These are phyloP conservation scores for Orthosia incerta DNA, from an alignment of 2,888 invertebrate genomes.

Conservation along the genomic window DNA sequence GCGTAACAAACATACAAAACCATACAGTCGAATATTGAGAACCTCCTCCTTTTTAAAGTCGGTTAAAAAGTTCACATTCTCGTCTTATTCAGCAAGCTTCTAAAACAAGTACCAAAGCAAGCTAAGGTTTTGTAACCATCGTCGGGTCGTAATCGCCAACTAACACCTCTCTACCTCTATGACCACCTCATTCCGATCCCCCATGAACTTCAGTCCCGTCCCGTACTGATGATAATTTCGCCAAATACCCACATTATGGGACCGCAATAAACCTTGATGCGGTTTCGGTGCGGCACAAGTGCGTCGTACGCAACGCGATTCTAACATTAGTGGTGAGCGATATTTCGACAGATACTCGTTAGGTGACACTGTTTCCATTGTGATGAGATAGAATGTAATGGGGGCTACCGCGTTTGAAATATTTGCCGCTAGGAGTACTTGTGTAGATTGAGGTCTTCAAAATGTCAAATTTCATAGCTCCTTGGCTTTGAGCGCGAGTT, in stretches of 20 bases:
- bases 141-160: not conserved
- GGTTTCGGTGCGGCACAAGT: slow-evolving; percentile 34
- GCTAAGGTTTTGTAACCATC: not conserved
- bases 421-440: too few relatives aligned
- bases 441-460: too few relatives aligned
- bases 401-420: too few relatives aligned
- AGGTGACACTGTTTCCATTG: slow-evolving; percentile 27
- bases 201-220: slow-evolving; percentile 19
- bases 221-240: slow-evolving; percentile 29
- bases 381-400: not conserved
- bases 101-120: not conserved
- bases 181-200: not conserved
- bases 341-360: slow-evolving; percentile 61
- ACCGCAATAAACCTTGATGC: slow-evolving; percentile 50
- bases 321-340: slow-evolving; percentile 58
- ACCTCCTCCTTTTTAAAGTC: too few relatives aligned
- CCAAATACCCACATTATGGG: slow-evolving; percentile 28
- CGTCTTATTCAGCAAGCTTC: too few relatives aligned
- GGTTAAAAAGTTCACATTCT: too few relatives aligned
- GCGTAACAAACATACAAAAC: too few relatives aligned
- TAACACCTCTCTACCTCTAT: not conserved
- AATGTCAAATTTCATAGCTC: too few relatives aligned
- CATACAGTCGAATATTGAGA: too few relatives aligned
- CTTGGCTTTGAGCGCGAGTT: too few relatives aligned
- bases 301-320: slow-evolving; percentile 53